Evolutionary conservation across 1,140 invertebrate species (phyloP).

Genomic region (Theocolax elegans): DNA sequence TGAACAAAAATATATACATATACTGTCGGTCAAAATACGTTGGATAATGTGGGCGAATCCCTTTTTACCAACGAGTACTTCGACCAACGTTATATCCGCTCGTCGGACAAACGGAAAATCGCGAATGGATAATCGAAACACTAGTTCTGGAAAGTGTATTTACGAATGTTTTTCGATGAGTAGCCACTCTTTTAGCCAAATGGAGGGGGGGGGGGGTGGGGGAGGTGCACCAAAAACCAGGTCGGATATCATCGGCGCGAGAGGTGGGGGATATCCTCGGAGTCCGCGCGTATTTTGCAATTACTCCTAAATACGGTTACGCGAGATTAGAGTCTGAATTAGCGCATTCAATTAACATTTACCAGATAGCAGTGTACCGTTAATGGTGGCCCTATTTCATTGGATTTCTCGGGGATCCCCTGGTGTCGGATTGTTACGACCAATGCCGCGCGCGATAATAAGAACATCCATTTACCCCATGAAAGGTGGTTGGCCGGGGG

Average conservation of each 20-base stretch:
- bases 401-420: constrained; percentile 50
- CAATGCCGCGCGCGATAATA: constrained; percentile 32
- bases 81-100: too few species aligned
- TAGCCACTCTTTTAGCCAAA: constrained; percentile 34
- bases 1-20: not conserved
- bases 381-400: constrained; percentile 56
- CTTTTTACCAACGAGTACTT: too few species aligned
- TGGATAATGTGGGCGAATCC: not conserved
- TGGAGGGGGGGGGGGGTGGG: constrained; percentile 10
- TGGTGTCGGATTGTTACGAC: not conserved
- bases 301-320: constrained; percentile 61
- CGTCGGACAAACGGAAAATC: not conserved
- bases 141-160: constrained; percentile 21
- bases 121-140: not conserved
- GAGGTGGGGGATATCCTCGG: too few species aligned
- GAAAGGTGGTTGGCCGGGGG: not conserved
- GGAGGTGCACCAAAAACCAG: too few species aligned
- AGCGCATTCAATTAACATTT: constrained; percentile 65
- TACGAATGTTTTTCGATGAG: constrained; percentile 36
- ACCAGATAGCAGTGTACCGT: constrained; percentile 47
- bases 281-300: constrained; percentile 55
- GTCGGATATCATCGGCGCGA: constrained; percentile 4
- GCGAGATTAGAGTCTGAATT: constrained; percentile 61
- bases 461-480: constrained; percentile 36
- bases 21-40: not conserved